These are phyloP conservation scores for Polyommatus icarus DNA, from an alignment of 2,888 invertebrate species.

Conservation along the genomic window DNA sequence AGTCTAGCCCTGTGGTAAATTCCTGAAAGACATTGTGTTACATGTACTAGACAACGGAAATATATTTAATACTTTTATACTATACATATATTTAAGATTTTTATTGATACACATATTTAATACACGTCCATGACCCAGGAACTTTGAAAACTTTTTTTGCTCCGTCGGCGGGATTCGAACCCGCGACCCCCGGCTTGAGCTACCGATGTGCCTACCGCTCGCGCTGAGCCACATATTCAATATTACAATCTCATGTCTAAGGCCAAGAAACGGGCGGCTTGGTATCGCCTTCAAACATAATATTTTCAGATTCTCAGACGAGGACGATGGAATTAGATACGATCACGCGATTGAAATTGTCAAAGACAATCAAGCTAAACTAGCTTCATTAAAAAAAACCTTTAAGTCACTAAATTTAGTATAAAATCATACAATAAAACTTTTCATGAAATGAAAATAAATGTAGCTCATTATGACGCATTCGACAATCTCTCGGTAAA, in stretches of 20 bases:
- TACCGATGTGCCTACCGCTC: too few species aligned
- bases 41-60: too few species aligned
- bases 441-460: slow-evolving; percentile 29
- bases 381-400: slow-evolving; percentile 31
- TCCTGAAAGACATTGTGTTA: too few species aligned
- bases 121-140: too few species aligned
- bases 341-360: slow-evolving; percentile 27
- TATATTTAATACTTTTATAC: too few species aligned
- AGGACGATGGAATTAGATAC: slow-evolving; percentile 5
- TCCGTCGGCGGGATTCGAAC: too few species aligned
- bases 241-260: not conserved
- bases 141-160: too few species aligned
- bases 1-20: too few species aligned
- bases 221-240: too few species aligned
- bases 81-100: too few species aligned
- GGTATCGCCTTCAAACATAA: slow-evolving; percentile 16
- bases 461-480: slow-evolving; percentile 6
- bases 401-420: slow-evolving; percentile 15
- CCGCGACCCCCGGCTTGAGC: too few species aligned
- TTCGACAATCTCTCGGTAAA: slow-evolving; percentile 26
- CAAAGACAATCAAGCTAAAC: not conserved
- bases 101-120: too few species aligned
- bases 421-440: slow-evolving; percentile 25
- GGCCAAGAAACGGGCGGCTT: not conserved
- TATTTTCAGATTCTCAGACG: slow-evolving; percentile 16